Conservation (phyloP, 2,113 vertebrate species). For the Tetrax tetrax region DNA sequence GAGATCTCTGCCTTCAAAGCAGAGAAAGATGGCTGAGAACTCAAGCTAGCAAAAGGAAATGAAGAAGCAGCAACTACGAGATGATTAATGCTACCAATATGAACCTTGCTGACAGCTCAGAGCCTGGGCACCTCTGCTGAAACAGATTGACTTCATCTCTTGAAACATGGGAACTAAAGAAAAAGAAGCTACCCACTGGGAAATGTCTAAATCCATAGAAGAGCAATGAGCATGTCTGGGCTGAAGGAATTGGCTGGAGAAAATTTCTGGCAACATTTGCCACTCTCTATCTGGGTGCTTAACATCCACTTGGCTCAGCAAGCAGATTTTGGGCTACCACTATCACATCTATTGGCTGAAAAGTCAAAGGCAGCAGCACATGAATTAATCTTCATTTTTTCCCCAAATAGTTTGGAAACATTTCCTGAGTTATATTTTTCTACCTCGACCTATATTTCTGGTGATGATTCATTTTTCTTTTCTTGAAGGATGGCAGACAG, state of each 20-base stretch:
- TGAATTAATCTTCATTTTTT: not conserved
- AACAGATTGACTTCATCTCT: not conserved
- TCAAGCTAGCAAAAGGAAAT: not conserved
- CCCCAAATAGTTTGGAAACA: not conserved
- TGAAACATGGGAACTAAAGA: not conserved
- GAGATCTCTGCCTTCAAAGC: not conserved
- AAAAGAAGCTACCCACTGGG: not conserved
- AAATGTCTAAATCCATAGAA: not conserved
- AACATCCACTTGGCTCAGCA: not conserved
- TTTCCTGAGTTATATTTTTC: not conserved
- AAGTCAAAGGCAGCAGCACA: not conserved
- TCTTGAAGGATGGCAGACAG: not conserved
- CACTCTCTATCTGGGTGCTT: not conserved
- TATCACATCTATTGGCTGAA: not conserved
- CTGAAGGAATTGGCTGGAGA: not conserved
- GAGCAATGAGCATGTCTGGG: not conserved
- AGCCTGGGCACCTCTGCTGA: not conserved
- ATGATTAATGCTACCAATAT: not conserved
- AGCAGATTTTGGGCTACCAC: not conserved
- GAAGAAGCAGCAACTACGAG: not conserved
- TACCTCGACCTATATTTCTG: not conserved
- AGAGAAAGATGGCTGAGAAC: not conserved
- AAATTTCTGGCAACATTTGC: not conserved
- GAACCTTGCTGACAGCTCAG: not conserved
- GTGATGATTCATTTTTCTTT: not conserved